Conservation (phyloP, 2,888 invertebrate species). For the Hyposoter dolosus region DNA sequence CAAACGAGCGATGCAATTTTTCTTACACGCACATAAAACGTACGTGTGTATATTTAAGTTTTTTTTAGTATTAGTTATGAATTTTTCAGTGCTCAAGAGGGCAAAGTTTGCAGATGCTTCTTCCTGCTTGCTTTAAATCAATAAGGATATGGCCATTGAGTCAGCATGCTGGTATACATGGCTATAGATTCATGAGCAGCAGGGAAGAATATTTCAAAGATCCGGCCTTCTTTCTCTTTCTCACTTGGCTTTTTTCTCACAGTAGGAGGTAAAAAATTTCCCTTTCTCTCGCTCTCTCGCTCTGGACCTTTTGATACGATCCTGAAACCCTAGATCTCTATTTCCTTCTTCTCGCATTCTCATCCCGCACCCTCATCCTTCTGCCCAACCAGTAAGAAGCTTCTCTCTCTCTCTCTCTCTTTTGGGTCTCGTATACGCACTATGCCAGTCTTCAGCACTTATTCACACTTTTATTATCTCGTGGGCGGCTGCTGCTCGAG, state of each 20-base stretch:
- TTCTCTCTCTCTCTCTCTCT: slow-evolving; percentile 54
- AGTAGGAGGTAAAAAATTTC: slow-evolving; percentile 53
- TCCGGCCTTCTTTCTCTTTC: slow-evolving; percentile 71
- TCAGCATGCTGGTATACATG: slow-evolving; percentile 61
- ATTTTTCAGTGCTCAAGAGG: slow-evolving; percentile 39
- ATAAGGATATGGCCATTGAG: slow-evolving; percentile 82
- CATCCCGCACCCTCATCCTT: slow-evolving; percentile 51
- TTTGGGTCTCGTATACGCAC: slow-evolving; percentile 59
- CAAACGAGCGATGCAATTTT: not conserved
- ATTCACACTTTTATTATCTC: slow-evolving; percentile 83
- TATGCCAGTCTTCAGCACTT: slow-evolving; percentile 71
- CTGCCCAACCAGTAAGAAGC: slow-evolving; percentile 53
- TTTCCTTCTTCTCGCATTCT: slow-evolving; percentile 61
- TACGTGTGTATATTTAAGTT: not conserved
- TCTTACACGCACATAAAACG: not conserved
- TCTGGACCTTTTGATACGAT: slow-evolving; percentile 58
- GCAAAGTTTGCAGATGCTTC: slow-evolving; percentile 67
- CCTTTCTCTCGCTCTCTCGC: slow-evolving; percentile 52
- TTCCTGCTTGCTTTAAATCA: slow-evolving; percentile 80
- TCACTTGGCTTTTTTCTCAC: slow-evolving; percentile 36
- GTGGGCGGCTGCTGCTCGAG: slow-evolving; percentile 67
- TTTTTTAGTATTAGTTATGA: slow-evolving; percentile 23
- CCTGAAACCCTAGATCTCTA: slow-evolving; percentile 47
- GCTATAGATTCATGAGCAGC: slow-evolving; percentile 65
- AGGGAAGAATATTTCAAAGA: slow-evolving; percentile 81